phyloP scores from a whole-genome alignment of 2,113 vertebrate species.

The Phrynocephalus versicolor region DNA sequence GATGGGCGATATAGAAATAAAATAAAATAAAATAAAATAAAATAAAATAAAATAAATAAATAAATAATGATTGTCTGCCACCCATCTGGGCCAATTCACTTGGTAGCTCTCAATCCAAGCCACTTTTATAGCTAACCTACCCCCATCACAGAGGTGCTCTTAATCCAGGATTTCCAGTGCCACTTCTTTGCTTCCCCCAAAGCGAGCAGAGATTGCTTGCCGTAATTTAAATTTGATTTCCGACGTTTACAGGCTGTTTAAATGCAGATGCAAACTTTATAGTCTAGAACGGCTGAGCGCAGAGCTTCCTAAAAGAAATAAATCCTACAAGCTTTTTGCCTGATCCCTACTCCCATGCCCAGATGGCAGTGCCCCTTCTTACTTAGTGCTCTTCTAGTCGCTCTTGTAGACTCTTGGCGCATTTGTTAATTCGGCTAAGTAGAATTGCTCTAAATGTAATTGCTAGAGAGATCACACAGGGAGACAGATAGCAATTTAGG shows the following conservation, averaged over 20 bases:
- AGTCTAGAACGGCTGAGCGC: constrained; percentile 48
- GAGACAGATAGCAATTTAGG: no score
- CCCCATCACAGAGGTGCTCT: constrained; percentile 8
- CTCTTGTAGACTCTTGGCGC: not conserved
- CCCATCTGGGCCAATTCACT: not conserved
- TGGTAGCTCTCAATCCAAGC: not conserved
- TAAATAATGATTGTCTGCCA: no score
- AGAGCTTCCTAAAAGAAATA: constrained; percentile 49
- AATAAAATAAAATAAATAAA: no score
- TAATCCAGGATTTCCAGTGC: not conserved
- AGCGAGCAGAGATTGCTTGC: constrained; percentile 45
- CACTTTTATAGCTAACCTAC: not conserved
- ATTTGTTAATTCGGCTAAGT: not conserved
- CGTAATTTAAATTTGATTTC: constrained; percentile 59
- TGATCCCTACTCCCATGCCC: constrained; percentile 32
- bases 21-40: no score
- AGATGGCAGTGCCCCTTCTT: constrained; percentile 27
- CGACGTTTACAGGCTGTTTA: constrained; percentile 21
- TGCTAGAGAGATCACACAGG: not conserved
- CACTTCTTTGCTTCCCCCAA: constrained; percentile 14
- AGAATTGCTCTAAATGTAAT: not conserved
- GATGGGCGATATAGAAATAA: no score
- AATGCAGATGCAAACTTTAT: constrained; percentile 65
- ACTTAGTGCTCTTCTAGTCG: not conserved
- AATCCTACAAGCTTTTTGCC: constrained; percentile 20